Base-by-base conservation (phyloP, 2,797 vertebrate genomes). In the Aeoliscus strigatus region DNA sequence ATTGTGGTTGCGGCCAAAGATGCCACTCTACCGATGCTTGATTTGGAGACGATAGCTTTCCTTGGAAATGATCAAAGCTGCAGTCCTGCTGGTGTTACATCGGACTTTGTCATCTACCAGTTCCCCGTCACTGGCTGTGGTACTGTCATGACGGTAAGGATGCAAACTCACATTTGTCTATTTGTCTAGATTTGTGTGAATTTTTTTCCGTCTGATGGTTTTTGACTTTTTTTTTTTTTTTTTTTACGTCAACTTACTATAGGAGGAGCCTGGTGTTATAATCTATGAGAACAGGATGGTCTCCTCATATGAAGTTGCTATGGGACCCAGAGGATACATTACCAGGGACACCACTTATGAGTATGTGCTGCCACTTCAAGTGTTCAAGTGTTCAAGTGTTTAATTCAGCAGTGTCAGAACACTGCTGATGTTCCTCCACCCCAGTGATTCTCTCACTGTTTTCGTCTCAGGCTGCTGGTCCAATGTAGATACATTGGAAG, bases 201-300 rank as follows among this genome's bases (percentile, higher is more conserved):
- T 21, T 0, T 25, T 11, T 54, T 55, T 54, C 12, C 26, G 1
- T 34, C 1, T 15, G 9, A 9, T 1, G 32, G n/a, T 21, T 23
- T 12, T n/a, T n/a, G n/a, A n/a, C n/a, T n/a, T n/a, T n/a, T n/a
- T n/a, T n/a, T n/a, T n/a, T n/a, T n/a, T n/a, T n/a, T n/a, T n/a
- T n/a, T n/a, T n/a, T n/a, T n/a, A n/a, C n/a, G 3, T 8, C 6
- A 27, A 46, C 11, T 27, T 51, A 11, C 14, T 71, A 29, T 37
- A 90, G 85, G 73, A 72, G 4, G 73, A 70, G 14, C 38, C 29
- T 14, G 82, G 60, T 2, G 21, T 58, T 48, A 0, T 87, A 27
- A 44, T 75, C 35, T 89, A 88, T 30, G 80, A 86, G 39, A 88
- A 87, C 62, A 49, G 53, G 52, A 79, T 89, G 77, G 4, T 39